Evolutionary conservation across 2,113 vertebrate species (phyloP).

Genomic region (Rhegmatorhina hoffmannsi): DNA sequence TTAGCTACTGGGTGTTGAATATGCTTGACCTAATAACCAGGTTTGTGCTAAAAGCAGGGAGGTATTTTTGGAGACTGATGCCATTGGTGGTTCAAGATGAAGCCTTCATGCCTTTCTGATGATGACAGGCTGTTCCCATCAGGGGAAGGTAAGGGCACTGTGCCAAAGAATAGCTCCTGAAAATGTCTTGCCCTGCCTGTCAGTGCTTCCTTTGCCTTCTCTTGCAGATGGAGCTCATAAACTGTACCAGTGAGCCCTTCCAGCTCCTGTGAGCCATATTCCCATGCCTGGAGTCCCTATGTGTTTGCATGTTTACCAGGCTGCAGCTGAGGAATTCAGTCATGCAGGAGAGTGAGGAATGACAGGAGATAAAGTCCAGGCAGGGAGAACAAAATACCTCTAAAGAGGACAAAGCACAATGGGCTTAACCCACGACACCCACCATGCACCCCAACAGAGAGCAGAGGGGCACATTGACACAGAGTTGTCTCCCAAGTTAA

Average conservation of each 20-base stretch:
- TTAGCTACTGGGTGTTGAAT: background rate
- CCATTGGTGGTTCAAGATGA: background rate
- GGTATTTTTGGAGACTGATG: background rate
- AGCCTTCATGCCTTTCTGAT: background rate
- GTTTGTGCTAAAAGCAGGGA: background rate
- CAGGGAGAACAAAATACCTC: background rate
- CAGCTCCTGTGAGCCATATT: background rate
- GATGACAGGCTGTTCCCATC: background rate
- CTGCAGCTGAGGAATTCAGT: background rate
- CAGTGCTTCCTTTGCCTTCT: background rate
- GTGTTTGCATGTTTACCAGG: background rate
- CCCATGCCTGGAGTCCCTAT: background rate
- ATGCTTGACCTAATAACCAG: background rate
- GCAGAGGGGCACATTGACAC: background rate
- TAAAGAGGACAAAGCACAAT: rapidly evolving
- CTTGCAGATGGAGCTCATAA: background rate
- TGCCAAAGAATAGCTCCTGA: background rate
- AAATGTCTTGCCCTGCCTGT: background rate
- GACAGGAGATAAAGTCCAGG: rapidly evolving
- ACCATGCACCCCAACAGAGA: background rate
- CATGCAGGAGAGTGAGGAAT: background rate
- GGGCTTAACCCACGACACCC: background rate
- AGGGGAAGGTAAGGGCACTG: background rate
- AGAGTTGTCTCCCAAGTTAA: background rate
- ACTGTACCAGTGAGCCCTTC: background rate